Percentiles rank a stretch among this genome's conserved stretches.
These are phyloP conservation scores for Ylistrum balloti DNA, from an alignment of 1,140 invertebrate species.

Conservation along the genomic window DNA sequence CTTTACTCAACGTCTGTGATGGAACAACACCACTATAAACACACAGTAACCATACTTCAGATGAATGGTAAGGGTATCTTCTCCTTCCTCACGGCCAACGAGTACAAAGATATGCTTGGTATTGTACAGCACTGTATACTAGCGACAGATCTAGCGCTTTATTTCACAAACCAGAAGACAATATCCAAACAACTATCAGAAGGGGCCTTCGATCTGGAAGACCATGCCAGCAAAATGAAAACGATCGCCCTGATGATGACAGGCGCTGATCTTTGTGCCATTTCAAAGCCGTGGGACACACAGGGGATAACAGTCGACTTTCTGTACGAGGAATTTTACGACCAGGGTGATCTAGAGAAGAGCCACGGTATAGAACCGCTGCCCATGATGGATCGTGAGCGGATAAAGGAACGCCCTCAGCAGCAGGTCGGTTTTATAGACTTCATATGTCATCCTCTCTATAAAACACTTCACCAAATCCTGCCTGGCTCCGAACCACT, in stretches of 20 bases:
- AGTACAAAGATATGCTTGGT: slow-evolving; percentile 71
- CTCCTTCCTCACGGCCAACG: slow-evolving; percentile 62
- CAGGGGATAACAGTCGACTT: slow-evolving; percentile 66
- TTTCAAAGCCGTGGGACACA: slow-evolving; percentile 73
- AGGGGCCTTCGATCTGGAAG: slow-evolving; percentile 56
- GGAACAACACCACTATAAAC: slow-evolving; percentile 78
- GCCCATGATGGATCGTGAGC: slow-evolving; percentile 91
- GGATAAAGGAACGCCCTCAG: slow-evolving; percentile 87
- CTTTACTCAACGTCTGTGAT: slow-evolving; percentile 77
- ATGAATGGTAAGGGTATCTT: slow-evolving; percentile 75
- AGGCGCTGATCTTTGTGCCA: slow-evolving; percentile 72
- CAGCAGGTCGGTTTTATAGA: slow-evolving; percentile 90
- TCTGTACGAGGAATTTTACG: slow-evolving; percentile 76
- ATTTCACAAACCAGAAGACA: slow-evolving; percentile 71
- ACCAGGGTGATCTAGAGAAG: slow-evolving; percentile 87
- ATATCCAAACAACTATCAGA: slow-evolving; percentile 57
- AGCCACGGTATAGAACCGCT: slow-evolving; percentile 87
- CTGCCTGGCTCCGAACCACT: slow-evolving; percentile 88
- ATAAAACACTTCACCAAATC: slow-evolving; percentile 86
- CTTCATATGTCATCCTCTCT: slow-evolving; percentile 91
- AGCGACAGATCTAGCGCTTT: slow-evolving; percentile 75
- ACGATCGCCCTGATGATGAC: slow-evolving; percentile 70
- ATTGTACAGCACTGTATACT: slow-evolving; percentile 72
- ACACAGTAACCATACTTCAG: slow-evolving; percentile 74
- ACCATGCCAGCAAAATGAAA: slow-evolving; percentile 3